Base-by-base conservation (phyloP, 2,113 vertebrate species). In the Corythoichthys haematopterus region DNA sequence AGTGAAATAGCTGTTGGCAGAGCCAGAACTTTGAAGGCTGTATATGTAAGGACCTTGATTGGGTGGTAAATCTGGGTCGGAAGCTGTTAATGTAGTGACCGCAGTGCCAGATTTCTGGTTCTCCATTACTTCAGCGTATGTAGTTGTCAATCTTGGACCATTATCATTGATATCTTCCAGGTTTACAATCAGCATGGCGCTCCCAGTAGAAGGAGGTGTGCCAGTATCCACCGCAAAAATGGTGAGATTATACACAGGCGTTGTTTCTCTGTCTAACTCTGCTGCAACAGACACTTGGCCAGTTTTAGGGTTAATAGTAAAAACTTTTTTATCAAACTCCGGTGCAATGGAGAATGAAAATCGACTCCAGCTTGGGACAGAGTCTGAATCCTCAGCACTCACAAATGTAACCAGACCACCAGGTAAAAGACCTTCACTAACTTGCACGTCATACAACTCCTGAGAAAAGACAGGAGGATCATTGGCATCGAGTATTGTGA, bases 121-220 rank as follows among this genome's bases (percentile, higher is more conserved):
- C 81, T 99, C 97, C 89, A 90, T 92, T n/a, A 98, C 95, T 73
- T 95, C 92, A n/a, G 94, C 95, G 40, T 92, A 90, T 0, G 81
- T 80, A 7, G 86, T 88, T 14, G 89, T 87, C 88, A 99, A 71
- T 16, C 93, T 92, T 0, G 97, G 97, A 8, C 97, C 97, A 0
- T 99, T 99, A 76, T 99, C 97, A 0, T 99, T 99, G 69, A 98
- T 96, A 53, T 99, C 97, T 76, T 98, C 96, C 66, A 99, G 82
- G 55, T 93, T 94, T 47, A 99, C 96, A 20, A 98, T 82, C 3
- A 99, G 79, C 0, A 88, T 91, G 50, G 97, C 84, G 45, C 93
- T 96, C 58, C 97, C 97, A 0, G 96, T 99, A 0, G 97, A 93
- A 0, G 96, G 89, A 0, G 97, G 97, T 0, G 85, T 89, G 68